phyloP scores from a whole-genome alignment of 2,113 vertebrate genomes.

The Peromyscus maniculatus region DNA sequence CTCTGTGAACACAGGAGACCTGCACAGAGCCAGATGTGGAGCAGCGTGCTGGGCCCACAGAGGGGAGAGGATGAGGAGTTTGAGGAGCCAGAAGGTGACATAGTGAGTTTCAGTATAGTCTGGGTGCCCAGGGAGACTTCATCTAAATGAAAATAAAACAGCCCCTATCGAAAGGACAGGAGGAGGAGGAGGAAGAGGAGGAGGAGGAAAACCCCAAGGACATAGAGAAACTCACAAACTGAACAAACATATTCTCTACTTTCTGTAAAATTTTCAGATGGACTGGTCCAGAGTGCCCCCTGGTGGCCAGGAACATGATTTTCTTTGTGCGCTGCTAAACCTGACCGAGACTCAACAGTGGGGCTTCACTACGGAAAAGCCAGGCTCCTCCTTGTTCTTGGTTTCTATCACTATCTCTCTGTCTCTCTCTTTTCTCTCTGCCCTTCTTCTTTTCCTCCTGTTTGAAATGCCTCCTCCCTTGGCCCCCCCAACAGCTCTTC shows the following conservation, averaged over 20 bases:
- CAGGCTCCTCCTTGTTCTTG: no score
- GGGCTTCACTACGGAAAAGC: not conserved
- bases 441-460: not conserved
- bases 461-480: not conserved
- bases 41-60: not conserved
- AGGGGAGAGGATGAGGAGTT: not conserved
- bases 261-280: fast-evolving
- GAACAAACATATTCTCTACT: not conserved
- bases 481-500: not conserved
- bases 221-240: not conserved
- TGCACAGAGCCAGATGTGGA: not conserved
- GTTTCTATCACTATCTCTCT: not conserved
- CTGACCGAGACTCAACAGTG: no score
- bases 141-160: not conserved
- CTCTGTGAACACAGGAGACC: not conserved
- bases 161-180: no score
- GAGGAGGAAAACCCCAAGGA: not conserved
- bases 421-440: not conserved
- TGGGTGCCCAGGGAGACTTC: not conserved
- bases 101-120: no score
- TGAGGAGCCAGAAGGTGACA: no score
- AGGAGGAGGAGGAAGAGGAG: not conserved
- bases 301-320: not conserved
- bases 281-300: slow-evolving; percentile 50
- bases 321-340: not conserved